Percentiles rank a stretch among this genome's conserved stretches.
phyloP scores from a whole-genome alignment of 35 echinoderm and acorn worm genomes.

The Apostichopus japonicus region DNA sequence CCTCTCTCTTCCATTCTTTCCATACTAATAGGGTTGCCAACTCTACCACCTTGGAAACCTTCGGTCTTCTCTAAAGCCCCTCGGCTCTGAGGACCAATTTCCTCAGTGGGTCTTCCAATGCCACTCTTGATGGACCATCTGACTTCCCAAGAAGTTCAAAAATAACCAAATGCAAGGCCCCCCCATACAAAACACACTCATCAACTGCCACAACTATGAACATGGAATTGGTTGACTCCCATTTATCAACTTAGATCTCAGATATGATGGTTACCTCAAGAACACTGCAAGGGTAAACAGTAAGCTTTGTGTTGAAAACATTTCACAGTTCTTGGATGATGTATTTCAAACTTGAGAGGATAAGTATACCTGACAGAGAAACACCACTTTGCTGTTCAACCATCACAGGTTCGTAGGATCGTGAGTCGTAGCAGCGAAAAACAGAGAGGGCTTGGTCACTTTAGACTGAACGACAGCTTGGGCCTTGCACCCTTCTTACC shows the following conservation, averaged over 20 bases:
- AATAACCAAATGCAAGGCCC: too few species aligned
- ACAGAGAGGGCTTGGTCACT: constrained; percentile 5
- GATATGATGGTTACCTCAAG: not conserved
- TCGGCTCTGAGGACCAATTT: too few species aligned
- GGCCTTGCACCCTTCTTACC: constrained; percentile 68
- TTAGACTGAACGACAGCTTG: constrained; percentile 70
- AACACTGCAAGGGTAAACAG: not conserved
- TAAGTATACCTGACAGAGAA: not conserved
- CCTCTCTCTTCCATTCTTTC: too few species aligned
- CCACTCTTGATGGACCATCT: too few species aligned
- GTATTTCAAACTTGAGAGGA: constrained; percentile 3
- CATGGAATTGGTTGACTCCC: not conserved
- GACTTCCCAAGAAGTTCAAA: too few species aligned
- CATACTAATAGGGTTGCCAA: too few species aligned
- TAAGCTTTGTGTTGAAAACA: not conserved
- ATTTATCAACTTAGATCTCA: not conserved
- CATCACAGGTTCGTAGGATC: not conserved
- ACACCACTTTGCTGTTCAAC: not conserved
- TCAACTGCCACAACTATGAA: too few species aligned
- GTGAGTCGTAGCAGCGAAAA: not conserved
- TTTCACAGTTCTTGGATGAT: not conserved
- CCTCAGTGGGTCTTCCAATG: too few species aligned
- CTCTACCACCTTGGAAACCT: too few species aligned
- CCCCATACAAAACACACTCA: too few species aligned
- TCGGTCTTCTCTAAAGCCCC: too few species aligned